These are phyloP conservation scores for Perithous albicinctus DNA, from an alignment of 2,888 invertebrate genomes.

Conservation along the genomic window DNA sequence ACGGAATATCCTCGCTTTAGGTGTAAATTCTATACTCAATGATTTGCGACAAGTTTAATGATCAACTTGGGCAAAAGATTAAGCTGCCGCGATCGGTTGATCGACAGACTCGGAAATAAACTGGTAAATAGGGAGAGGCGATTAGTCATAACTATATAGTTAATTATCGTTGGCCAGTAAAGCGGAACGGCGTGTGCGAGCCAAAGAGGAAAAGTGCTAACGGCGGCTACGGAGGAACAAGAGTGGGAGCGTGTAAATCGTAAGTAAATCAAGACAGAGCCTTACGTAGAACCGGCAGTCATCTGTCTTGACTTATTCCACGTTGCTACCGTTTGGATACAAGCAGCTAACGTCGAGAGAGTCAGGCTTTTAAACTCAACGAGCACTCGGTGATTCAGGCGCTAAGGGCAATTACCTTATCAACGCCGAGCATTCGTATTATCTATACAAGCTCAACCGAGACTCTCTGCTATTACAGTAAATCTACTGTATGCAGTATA, in stretches of 20 bases:
- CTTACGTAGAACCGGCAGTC: constrained; percentile 72
- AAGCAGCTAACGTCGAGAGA: not conserved
- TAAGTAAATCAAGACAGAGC: constrained; percentile 62
- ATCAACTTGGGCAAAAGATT: not conserved
- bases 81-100: not conserved
- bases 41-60: not conserved
- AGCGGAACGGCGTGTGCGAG: constrained; percentile 48
- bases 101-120: not conserved
- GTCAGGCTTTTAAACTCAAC: not conserved
- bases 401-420: not conserved
- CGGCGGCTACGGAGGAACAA: not conserved
- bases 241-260: constrained; percentile 55
- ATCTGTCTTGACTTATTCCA: constrained; percentile 74
- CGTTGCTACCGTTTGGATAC: not conserved
- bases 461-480: not conserved
- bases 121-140: not conserved
- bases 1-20: not conserved
- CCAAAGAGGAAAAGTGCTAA: not conserved
- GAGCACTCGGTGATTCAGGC: constrained; percentile 20
- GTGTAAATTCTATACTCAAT: not conserved
- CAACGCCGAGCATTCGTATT: not conserved
- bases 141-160: too few relatives aligned
- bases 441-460: not conserved
- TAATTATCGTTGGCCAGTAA: constrained; percentile 61
- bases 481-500: not conserved